phyloP scores from a whole-genome alignment of 2,888 invertebrate species.

The Pedicia rivosa region DNA sequence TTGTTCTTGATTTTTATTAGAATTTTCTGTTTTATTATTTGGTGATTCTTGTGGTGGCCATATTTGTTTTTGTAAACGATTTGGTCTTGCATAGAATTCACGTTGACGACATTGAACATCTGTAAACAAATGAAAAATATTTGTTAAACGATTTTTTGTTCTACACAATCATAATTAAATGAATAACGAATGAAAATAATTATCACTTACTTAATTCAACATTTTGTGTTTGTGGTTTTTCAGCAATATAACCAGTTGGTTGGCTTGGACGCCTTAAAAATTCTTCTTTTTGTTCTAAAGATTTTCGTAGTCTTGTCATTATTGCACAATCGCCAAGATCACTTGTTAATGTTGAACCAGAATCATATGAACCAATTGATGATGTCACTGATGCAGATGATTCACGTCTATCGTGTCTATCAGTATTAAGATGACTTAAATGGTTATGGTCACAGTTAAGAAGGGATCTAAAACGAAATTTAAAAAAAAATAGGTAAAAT shows the following conservation, averaged over 20 bases:
- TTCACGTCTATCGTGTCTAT: constrained; percentile 34
- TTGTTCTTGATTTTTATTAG: not conserved
- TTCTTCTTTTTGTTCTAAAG: constrained; percentile 79
- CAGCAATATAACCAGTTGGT: constrained; percentile 41
- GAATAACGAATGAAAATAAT: not conserved
- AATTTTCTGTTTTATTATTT: constrained; percentile 3
- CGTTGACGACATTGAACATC: constrained; percentile 42
- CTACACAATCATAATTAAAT: too few species aligned
- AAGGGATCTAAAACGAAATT: constrained; percentile 3
- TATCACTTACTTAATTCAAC: constrained; percentile 2
- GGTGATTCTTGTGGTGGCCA: constrained; percentile 44
- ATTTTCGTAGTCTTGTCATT: constrained; percentile 63
- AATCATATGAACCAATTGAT: constrained; percentile 47
- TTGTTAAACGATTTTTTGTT: too few species aligned
- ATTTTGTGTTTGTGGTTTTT: constrained; percentile 3
- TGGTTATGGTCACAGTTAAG: constrained; percentile 3
- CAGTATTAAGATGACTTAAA: constrained; percentile 3
- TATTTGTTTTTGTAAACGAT: constrained; percentile 52
- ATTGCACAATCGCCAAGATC: constrained; percentile 21
- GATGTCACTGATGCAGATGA: constrained; percentile 44
- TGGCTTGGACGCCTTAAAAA: constrained; percentile 62
- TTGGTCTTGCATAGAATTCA: constrained; percentile 66
- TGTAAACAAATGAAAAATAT: constrained; percentile 1
- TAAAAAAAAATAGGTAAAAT: too few species aligned
- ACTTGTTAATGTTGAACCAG: constrained; percentile 48